Percentiles rank a stretch among this genome's conserved stretches.
Evolutionary conservation across 2,797 vertebrate species (phyloP).

Genomic region (Florisuga fusca): DNA sequence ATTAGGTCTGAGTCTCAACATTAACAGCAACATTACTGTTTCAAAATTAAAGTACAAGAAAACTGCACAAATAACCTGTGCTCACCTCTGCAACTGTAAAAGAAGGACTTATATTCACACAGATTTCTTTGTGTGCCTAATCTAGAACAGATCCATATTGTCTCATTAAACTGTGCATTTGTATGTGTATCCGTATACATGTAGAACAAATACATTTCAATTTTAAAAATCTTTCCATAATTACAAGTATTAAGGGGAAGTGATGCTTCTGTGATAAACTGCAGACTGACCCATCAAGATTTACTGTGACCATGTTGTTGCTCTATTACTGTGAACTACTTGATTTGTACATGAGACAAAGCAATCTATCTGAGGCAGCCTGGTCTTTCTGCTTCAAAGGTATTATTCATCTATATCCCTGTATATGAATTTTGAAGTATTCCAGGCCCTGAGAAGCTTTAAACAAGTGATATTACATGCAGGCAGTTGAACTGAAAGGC

Average conservation of each 20-base stretch:
- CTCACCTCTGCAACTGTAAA: neutral
- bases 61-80: neutral
- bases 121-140: neutral
- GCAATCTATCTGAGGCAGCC: neutral
- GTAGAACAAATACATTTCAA: neutral
- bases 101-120: neutral
- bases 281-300: neutral
- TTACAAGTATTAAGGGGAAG: neutral
- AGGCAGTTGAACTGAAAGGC: neutral
- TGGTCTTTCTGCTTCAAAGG: neutral
- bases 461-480: neutral
- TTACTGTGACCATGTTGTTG: neutral
- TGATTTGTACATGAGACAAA: neutral
- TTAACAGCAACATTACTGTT: neutral
- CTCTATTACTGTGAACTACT: neutral
- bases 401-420: neutral
- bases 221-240: neutral
- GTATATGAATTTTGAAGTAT: neutral
- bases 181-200: neutral
- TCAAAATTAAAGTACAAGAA: neutral
- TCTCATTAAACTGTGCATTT: neutral
- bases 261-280: neutral
- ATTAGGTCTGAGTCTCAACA: neutral
- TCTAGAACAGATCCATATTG: accelerated
- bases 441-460: neutral